These are phyloP conservation scores for Netelia melanura DNA, from an alignment of 2,888 invertebrate genomes.

Conservation along the genomic window DNA sequence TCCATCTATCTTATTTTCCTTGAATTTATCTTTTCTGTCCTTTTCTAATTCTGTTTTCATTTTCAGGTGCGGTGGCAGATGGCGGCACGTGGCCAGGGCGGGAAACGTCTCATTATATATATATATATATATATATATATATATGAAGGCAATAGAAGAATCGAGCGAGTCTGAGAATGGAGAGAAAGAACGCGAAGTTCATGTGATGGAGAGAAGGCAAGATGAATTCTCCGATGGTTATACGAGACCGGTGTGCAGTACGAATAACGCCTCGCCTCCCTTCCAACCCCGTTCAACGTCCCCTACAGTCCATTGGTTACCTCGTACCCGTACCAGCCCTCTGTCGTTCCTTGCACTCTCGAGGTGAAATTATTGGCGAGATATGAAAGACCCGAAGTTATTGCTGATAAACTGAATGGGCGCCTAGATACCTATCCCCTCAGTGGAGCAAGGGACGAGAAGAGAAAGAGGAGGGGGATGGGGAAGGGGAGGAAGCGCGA, in stretches of 20 bases:
- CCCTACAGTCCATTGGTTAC: conserved; percentile 65
- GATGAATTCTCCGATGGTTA: conserved; percentile 56
- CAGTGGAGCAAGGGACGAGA: background rate
- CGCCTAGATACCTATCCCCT: conserved; percentile 65
- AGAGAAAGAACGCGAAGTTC: conserved; percentile 41
- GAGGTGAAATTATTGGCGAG: conserved; percentile 81
- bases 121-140: background rate
- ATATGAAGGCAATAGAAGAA: conserved; percentile 48
- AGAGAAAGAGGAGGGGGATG: background rate
- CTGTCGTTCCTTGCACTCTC: conserved; percentile 69
- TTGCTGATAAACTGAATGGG: conserved; percentile 81
- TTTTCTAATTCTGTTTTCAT: too few species aligned
- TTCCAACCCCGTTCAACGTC: conserved; percentile 38
- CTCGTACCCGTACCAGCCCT: conserved; percentile 39
- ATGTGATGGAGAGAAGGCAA: conserved; percentile 29
- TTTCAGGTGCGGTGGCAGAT: too few species aligned
- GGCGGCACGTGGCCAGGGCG: too few species aligned
- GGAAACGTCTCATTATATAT: too few species aligned
- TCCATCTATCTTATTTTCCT: too few species aligned
- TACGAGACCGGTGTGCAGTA: conserved; percentile 24
- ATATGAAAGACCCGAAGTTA: conserved; percentile 82
- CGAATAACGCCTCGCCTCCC: conserved; percentile 39
- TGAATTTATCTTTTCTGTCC: too few species aligned
- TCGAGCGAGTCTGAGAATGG: conserved; percentile 49
- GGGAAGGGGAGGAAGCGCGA: conserved; percentile 55